Evolutionary conservation across 2,113 vertebrate species (phyloP).

Genomic region (Bos javanicus): DNA sequence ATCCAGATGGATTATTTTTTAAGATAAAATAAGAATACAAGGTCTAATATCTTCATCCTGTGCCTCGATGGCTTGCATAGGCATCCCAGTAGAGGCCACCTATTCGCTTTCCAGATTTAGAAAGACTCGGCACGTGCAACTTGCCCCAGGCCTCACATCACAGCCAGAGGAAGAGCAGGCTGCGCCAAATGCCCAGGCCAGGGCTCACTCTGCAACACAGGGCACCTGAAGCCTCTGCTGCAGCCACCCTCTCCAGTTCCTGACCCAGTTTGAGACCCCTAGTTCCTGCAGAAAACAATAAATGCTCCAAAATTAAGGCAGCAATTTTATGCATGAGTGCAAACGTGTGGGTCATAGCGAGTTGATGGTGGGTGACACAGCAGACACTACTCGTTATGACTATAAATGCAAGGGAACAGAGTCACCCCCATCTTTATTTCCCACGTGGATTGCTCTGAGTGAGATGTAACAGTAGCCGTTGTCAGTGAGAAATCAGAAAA

Average conservation of each 20-base stretch:
- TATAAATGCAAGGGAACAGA: not conserved
- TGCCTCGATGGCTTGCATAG: not conserved
- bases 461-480: not conserved
- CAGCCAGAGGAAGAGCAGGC: not conserved
- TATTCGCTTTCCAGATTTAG: not conserved
- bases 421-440: not conserved
- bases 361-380: accelerated
- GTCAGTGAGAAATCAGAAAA: not conserved
- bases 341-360: not conserved
- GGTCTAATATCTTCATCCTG: not conserved
- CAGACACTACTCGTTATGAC: not conserved
- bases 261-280: not conserved
- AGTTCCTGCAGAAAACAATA: not conserved
- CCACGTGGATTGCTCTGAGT: not conserved
- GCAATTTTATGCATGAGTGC: not conserved
- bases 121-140: not conserved
- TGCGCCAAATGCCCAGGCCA: not conserved
- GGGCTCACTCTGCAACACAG: not conserved
- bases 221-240: not conserved
- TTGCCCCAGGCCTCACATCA: not conserved
- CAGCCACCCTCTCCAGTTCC: not conserved
- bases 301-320: not conserved
- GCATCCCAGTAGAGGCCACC: not conserved
- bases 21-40: not conserved
- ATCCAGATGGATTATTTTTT: not conserved